Conservation (phyloP, 2,113 vertebrate genomes). For the Zingel zingel region DNA sequence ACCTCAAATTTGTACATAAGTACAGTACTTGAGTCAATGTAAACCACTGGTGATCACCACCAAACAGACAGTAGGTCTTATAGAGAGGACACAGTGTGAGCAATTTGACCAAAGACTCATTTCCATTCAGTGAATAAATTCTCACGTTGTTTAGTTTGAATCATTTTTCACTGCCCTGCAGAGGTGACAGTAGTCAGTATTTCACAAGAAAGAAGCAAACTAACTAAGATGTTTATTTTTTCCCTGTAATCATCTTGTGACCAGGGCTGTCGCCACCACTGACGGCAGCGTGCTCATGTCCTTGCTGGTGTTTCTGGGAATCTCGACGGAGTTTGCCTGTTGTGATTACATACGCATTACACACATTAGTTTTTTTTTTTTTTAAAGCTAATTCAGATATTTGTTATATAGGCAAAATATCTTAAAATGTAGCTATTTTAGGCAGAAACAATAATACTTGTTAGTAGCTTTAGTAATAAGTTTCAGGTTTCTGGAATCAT, state of each 20-base stretch:
- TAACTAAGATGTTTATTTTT: background rate
- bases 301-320: constrained; percentile 4
- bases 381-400: background rate
- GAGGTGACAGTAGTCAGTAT: background rate
- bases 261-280: background rate
- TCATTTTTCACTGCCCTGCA: background rate
- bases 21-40: too few relatives aligned
- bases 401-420: too few relatives aligned
- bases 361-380: background rate
- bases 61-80: too few relatives aligned
- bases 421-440: too few relatives aligned
- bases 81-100: background rate
- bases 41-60: too few relatives aligned
- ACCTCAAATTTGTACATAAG: too few relatives aligned
- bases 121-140: background rate
- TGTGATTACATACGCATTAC: background rate
- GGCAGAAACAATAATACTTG: too few relatives aligned
- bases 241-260: constrained; percentile 3
- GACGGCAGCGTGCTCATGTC: background rate
- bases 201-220: background rate
- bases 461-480: background rate
- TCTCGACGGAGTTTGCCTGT: background rate
- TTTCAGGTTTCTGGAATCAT: background rate
- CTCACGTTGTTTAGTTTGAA: background rate
- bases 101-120: background rate